phyloP scores from a whole-genome alignment of 2,113 vertebrate species.

The Buteo buteo region DNA sequence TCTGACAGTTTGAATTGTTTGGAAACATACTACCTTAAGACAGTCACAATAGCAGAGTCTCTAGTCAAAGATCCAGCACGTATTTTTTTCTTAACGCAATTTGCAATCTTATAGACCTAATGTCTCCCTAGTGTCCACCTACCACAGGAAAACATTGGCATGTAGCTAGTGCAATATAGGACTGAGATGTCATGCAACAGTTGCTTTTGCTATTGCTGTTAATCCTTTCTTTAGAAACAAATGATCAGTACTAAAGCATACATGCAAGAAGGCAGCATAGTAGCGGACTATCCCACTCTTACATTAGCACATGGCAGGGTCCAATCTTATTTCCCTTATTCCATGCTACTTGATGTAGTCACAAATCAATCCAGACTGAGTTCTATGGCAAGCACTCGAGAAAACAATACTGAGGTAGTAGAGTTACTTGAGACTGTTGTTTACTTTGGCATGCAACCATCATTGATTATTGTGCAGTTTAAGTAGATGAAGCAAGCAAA shows the following conservation, averaged over 20 bases:
- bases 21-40: neutral
- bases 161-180: neutral
- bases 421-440: neutral
- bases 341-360: neutral
- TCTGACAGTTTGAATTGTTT: neutral
- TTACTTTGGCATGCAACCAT: neutral
- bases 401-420: neutral
- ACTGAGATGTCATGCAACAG: neutral
- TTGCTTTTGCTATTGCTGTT: neutral
- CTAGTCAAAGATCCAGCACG: neutral
- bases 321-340: neutral
- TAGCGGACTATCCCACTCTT: neutral
- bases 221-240: neutral
- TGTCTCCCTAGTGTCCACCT: neutral
- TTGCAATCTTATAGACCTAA: neutral
- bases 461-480: neutral
- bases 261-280: neutral
- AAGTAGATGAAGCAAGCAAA: neutral
- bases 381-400: neutral
- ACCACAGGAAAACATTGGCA: neutral
- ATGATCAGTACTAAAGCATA: neutral
- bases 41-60: neutral
- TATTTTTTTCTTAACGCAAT: neutral
- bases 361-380: neutral
- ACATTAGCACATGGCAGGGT: neutral